Conservation (phyloP, 2,113 vertebrate genomes). For the Actinemys pallida region DNA sequence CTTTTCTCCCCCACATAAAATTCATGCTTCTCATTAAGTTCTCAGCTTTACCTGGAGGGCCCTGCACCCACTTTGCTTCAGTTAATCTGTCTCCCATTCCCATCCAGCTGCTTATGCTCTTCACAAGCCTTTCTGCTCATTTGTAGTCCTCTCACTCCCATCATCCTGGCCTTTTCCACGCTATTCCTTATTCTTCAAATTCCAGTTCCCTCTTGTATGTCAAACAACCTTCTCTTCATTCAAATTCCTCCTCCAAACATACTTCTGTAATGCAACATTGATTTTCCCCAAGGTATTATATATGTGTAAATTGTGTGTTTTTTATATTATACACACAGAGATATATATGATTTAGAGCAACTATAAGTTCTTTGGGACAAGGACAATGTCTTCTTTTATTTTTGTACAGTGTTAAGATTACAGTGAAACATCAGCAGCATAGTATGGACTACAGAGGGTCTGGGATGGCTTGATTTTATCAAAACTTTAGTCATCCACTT, state of each 20-base stretch:
- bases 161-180: neutral
- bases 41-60: neutral
- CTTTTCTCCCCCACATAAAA: neutral
- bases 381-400: accelerated
- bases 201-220: neutral
- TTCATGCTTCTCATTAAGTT: neutral
- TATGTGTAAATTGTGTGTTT: neutral
- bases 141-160: neutral
- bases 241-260: neutral
- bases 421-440: neutral
- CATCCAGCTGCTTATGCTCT: neutral
- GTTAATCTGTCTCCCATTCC: neutral
- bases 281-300: neutral
- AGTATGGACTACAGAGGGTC: neutral
- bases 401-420: neutral
- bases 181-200: neutral
- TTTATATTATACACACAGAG: too few species aligned
- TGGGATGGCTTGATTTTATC: neutral
- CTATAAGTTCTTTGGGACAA: neutral
- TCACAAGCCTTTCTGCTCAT: neutral
- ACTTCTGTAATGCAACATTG: neutral
- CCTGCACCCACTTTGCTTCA: neutral
- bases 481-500: neutral
- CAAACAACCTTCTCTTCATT: neutral
- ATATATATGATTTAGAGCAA: neutral